phyloP scores from a whole-genome alignment of 2,113 vertebrate genomes.

The Jacana jacana region DNA sequence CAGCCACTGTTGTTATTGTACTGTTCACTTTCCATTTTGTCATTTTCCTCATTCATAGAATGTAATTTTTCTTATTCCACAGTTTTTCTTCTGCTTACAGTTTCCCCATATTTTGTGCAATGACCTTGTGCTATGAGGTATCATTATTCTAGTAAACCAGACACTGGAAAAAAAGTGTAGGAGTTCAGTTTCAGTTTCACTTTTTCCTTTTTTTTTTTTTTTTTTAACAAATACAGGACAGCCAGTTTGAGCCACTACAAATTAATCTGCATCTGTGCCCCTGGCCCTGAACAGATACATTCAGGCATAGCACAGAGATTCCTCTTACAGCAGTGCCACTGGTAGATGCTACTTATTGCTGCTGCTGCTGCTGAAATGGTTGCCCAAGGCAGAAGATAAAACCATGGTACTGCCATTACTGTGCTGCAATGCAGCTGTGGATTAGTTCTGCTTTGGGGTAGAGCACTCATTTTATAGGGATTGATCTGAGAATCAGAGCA shows the following conservation, averaged over 20 bases:
- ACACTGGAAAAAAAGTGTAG: not conserved
- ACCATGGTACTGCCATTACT: not conserved
- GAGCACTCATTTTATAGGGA: not conserved
- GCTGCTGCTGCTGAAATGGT: not conserved
- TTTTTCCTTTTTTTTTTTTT: not conserved
- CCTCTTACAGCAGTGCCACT: not conserved
- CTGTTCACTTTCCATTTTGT: not conserved
- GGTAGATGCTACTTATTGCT: not conserved
- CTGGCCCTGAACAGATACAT: not conserved
- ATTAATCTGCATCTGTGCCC: not conserved
- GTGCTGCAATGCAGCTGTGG: not conserved
- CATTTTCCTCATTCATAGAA: not conserved
- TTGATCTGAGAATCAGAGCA: not conserved
- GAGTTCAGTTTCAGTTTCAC: not conserved
- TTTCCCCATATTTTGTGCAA: not conserved
- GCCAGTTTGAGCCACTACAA: not conserved
- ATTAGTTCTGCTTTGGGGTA: not conserved
- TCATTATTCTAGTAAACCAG: not conserved
- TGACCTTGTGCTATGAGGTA: not conserved
- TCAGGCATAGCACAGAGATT: not conserved
- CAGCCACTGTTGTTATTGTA: not conserved
- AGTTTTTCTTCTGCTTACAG: not conserved
- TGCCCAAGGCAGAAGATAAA: not conserved
- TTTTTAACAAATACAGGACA: not conserved
- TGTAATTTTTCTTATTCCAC: not conserved